These are phyloP conservation scores for Calameuta idolon DNA, from an alignment of 2,888 invertebrate genomes.

Conservation along the genomic window DNA sequence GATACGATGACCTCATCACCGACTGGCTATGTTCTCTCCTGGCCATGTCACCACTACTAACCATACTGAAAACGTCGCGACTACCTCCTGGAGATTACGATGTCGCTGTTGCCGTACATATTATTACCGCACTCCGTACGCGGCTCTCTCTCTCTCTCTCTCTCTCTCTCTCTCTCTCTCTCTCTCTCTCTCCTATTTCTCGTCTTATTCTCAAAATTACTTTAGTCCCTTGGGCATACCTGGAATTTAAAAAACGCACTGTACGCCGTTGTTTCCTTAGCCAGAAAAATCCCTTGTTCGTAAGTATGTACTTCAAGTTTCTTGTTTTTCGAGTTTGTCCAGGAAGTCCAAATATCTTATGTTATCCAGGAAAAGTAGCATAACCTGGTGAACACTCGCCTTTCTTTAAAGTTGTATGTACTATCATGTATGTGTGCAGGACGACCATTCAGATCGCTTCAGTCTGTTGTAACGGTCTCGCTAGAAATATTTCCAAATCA, in stretches of 20 bases:
- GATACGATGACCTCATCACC: constrained; percentile 64
- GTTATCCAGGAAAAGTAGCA: too few species aligned
- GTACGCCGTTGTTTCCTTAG: too few species aligned
- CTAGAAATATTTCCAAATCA: constrained; percentile 18
- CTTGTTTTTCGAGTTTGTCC: too few species aligned
- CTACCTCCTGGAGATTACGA: constrained; percentile 5
- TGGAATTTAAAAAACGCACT: too few species aligned
- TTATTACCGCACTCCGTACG: neutral
- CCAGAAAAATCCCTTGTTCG: too few species aligned
- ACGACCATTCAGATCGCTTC: neutral
- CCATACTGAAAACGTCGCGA: constrained; percentile 57
- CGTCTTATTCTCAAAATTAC: too few species aligned
- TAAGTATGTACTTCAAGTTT: too few species aligned
- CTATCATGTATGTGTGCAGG: constrained; percentile 13
- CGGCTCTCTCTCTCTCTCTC: neutral
- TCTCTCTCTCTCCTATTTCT: too few species aligned
- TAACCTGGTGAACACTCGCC: too few species aligned
- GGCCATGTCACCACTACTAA: constrained; percentile 56
- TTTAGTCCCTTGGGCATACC: too few species aligned
- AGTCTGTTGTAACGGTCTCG: neutral
- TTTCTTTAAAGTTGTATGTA: constrained; percentile 5
- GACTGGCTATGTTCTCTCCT: constrained; percentile 52
- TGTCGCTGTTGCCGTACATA: neutral
- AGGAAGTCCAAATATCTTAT: too few species aligned
- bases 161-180: too few species aligned